Evolutionary conservation across 2,113 vertebrate species (phyloP).

Genomic region (Lepisosteus osseus): DNA sequence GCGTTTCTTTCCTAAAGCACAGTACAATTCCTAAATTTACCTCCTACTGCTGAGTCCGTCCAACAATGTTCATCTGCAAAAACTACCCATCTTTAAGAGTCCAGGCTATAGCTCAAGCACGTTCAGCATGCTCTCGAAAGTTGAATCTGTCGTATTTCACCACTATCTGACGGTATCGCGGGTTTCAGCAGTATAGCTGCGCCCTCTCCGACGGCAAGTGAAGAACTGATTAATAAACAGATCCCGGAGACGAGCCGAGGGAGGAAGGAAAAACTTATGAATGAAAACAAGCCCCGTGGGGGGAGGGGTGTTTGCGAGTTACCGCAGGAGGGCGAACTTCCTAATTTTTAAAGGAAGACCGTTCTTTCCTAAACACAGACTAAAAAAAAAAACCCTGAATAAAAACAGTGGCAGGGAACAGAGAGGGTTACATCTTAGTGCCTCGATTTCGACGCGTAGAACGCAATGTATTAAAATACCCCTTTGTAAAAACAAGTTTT

Average conservation of each 20-base stretch:
- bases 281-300: conserved; percentile 78
- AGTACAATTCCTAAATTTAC: neutral
- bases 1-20: neutral
- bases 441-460: too few relatives aligned
- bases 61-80: neutral
- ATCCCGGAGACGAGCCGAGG: conserved; percentile 38
- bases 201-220: conserved; percentile 45
- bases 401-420: conserved; percentile 9
- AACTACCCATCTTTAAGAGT: neutral
- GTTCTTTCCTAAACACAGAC: conserved; percentile 10
- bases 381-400: neutral
- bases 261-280: conserved; percentile 78
- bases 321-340: conserved; percentile 59
- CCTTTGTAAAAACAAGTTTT: too few relatives aligned
- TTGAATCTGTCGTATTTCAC: too few relatives aligned
- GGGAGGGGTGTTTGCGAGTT: conserved; percentile 57
- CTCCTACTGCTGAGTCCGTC: neutral
- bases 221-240: conserved; percentile 43
- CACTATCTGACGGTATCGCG: neutral
- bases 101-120: neutral
- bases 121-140: neutral
- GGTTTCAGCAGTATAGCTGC: conserved; percentile 29
- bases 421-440: too few relatives aligned
- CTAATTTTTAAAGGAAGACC: conserved; percentile 38
- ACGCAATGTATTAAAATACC: too few relatives aligned